These are phyloP conservation scores for Pterois miles DNA, from an alignment of 2,797 vertebrate genomes.

Conservation along the genomic window DNA sequence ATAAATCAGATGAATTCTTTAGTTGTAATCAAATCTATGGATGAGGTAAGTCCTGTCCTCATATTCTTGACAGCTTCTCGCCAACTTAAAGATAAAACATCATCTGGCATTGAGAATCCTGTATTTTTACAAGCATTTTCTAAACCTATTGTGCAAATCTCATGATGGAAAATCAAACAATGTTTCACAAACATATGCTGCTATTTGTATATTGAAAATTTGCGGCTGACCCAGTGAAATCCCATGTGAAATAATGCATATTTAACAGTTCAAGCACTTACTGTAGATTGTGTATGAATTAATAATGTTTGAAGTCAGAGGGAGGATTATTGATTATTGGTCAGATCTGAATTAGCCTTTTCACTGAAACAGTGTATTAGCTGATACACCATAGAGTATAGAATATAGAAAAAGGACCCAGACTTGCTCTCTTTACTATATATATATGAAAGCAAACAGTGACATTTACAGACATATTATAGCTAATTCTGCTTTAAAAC, in stretches of 20 bases:
- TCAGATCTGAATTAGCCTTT: not conserved
- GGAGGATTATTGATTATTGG: constrained; percentile 22
- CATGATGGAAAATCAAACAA: not conserved
- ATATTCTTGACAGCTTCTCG: not conserved
- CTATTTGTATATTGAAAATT: not conserved
- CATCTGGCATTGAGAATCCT: constrained; percentile 2
- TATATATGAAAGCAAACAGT: constrained; percentile 1
- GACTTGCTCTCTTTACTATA: not conserved
- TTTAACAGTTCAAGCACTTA: not conserved
- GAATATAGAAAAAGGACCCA: not conserved
- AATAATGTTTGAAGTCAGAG: constrained; percentile 5
- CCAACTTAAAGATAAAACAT: not conserved
- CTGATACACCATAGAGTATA: not conserved
- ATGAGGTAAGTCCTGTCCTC: not conserved
- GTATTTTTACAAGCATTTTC: not conserved
- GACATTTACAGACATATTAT: constrained; percentile 16
- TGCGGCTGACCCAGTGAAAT: not conserved
- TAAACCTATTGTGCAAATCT: not conserved
- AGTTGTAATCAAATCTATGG: not conserved
- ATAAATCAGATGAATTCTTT: not conserved
- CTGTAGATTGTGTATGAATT: not conserved
- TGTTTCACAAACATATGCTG: not conserved
- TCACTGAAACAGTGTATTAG: not conserved
- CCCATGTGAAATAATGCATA: not conserved
- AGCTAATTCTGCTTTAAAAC: not conserved